Evolutionary conservation across 2,888 invertebrate species (phyloP), one percentile per base, ranked within the genome.

Genomic region (Flexamia atlantica): DNA sequence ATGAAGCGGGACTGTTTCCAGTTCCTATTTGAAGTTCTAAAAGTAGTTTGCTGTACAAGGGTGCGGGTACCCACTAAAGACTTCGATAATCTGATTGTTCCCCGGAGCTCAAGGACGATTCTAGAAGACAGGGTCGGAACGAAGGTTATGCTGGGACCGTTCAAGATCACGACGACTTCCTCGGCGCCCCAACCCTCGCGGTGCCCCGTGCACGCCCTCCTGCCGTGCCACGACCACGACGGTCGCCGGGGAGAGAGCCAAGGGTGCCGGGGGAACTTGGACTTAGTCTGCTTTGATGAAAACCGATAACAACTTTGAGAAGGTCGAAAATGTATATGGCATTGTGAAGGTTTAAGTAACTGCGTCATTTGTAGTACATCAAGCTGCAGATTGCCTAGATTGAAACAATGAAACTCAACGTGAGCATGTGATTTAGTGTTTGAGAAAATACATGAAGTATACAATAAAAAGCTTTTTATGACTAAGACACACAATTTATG

Each of bases 151-250:
- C 14, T 46, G 7, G 53, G 20, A 14, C 53, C 53, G 20, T 53
- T 53, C 53, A 53, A 10, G 53, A 53, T 53, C 23, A 5, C 23
- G 53, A 53, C 53, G 10, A 53, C 53, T 10, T 10, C 14, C 4
- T 5, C 20, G 0, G 20, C 20, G 7, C 53, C 53, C 2, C 53
- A 53, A 53, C 53, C 53, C 53, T 53, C 53, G 1, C 53, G 53
- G 20, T 53, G 53, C 53, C 53, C 53, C 53, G 53, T 53, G 53
- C 53, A 53, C 20, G 53, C 53, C 53, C 5, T 53, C 23, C 53
- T 53, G 53, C 53, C 53, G 53, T 23, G 53, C 20, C 53, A 53
- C 10, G 23, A 23, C 20, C 10, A 53, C 23, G 53, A 53, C 23
- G 14, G 17, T 12, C 4, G 12, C 12, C 46, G 3, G 46, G 46